phyloP scores from a whole-genome alignment of 2,888 invertebrate species.

The Harpalus rubripes region DNA sequence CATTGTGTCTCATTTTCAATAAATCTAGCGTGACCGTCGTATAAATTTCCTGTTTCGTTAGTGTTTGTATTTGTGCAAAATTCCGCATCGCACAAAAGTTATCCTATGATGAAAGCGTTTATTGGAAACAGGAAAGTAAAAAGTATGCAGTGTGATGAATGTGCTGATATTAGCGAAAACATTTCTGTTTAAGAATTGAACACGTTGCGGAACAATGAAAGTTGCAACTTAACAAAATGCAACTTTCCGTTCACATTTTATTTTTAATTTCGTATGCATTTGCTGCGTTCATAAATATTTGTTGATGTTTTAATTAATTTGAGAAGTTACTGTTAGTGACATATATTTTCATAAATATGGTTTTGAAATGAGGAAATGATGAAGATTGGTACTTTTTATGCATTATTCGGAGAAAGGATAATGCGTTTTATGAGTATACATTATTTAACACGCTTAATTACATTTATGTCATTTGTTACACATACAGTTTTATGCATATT shows the following conservation, averaged over 20 bases:
- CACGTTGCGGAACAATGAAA: conserved; percentile 35
- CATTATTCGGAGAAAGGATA: conserved; percentile 7
- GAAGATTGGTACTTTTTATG: neutral
- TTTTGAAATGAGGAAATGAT: neutral
- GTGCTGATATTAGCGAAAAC: conserved; percentile 36
- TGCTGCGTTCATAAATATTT: conserved; percentile 2
- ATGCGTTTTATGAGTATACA: neutral
- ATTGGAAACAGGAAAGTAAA: conserved; percentile 11
- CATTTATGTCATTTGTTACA: neutral
- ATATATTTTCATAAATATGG: neutral
- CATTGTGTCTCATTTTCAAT: no score
- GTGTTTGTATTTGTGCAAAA: neutral
- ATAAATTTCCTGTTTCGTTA: no score
- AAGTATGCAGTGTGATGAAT: conserved; percentile 9
- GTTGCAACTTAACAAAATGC: conserved; percentile 14
- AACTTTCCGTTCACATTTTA: conserved; percentile 17
- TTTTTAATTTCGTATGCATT: conserved; percentile 9
- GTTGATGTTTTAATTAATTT: neutral
- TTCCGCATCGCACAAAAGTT: neutral
- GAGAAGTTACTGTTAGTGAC: neutral
- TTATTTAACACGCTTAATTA: neutral
- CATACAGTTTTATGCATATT: neutral
- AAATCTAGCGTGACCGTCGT: no score
- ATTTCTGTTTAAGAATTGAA: conserved; percentile 23
- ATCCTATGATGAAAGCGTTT: conserved; percentile 1